A percentile compares a stretch with the other conserved stretches of the same genome.
phyloP scores from a whole-genome alignment of 2,888 invertebrate genomes.

The Fragum whitleyi region DNA sequence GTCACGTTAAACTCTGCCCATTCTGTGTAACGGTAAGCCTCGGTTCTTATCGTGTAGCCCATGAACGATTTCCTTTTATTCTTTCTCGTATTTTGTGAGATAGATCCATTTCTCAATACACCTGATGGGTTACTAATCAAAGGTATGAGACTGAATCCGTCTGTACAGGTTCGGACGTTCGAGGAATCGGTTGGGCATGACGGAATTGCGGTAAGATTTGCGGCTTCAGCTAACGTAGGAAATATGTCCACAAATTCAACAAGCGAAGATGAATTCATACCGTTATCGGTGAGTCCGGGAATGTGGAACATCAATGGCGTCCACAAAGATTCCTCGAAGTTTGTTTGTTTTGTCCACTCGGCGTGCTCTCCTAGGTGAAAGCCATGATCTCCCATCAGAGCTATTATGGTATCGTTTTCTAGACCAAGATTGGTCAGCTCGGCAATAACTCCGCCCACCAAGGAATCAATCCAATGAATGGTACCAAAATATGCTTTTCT shows the following conservation, averaged over 20 bases:
- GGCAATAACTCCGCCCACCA: background rate
- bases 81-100: background rate
- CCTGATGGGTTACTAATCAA: background rate
- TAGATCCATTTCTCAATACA: background rate
- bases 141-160: background rate
- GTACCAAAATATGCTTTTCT: conserved; percentile 24
- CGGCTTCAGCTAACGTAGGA: background rate
- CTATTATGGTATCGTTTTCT: conserved; percentile 3
- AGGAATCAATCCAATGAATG: background rate
- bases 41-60: conserved; percentile 12
- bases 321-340: conserved; percentile 17
- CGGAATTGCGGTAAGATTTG: background rate
- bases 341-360: conserved; percentile 10
- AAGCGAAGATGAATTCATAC: background rate
- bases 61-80: background rate
- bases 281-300: background rate
- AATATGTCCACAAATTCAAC: conserved; percentile 20
- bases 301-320: conserved; percentile 24
- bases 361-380: conserved; percentile 6
- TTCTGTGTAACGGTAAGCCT: conserved; percentile 4
- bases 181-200: conserved; percentile 7
- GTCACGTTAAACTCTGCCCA: conserved; percentile 6
- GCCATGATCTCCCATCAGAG: conserved; percentile 10
- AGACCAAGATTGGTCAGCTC: conserved; percentile 8
- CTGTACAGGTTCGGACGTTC: background rate